Percentiles rank a stretch among this genome's conserved stretches.
Evolutionary conservation across 2,113 vertebrate species (phyloP).

Genomic region (Scomber japonicus): DNA sequence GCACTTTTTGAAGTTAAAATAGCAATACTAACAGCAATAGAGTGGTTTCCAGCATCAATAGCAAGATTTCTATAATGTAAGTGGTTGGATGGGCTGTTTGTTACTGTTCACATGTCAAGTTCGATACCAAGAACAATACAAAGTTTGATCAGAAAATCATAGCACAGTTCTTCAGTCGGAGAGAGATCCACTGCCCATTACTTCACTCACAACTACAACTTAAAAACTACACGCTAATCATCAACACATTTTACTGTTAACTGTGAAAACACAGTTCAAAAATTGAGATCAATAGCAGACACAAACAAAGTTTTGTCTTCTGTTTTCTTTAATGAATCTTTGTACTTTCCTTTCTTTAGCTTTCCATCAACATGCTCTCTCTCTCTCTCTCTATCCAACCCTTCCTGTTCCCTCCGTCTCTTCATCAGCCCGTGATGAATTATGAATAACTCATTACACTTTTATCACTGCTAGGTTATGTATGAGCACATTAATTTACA

Average conservation of each 20-base stretch:
- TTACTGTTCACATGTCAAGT: background rate
- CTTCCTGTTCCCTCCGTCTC: slow-evolving; percentile 27
- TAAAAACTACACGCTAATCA: background rate
- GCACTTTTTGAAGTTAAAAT: too few relatives aligned
- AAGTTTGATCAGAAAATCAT: background rate
- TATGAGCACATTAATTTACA: slow-evolving; percentile 81
- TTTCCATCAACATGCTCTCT: slow-evolving; percentile 44
- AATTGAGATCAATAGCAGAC: background rate
- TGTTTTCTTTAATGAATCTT: slow-evolving; percentile 50
- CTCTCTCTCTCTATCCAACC: slow-evolving; percentile 21
- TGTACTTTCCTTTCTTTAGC: slow-evolving; percentile 49
- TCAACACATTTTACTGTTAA: background rate
- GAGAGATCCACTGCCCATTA: too few relatives aligned
- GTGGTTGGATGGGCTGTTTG: too few relatives aligned
- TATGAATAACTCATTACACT: slow-evolving; percentile 82
- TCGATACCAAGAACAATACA: background rate
- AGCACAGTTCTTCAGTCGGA: too few relatives aligned
- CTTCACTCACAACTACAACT: background rate
- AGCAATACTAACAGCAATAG: too few relatives aligned
- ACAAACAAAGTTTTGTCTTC: slow-evolving; percentile 52
- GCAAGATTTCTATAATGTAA: too few relatives aligned
- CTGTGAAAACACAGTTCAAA: background rate
- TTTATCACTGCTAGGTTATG: slow-evolving; percentile 75
- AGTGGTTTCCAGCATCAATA: too few relatives aligned
- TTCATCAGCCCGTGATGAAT: slow-evolving; percentile 74